Percentiles rank a stretch among this genome's conserved stretches.
Evolutionary conservation across 2,888 invertebrate species (phyloP).

Genomic region (Linhomoeus sp.): DNA sequence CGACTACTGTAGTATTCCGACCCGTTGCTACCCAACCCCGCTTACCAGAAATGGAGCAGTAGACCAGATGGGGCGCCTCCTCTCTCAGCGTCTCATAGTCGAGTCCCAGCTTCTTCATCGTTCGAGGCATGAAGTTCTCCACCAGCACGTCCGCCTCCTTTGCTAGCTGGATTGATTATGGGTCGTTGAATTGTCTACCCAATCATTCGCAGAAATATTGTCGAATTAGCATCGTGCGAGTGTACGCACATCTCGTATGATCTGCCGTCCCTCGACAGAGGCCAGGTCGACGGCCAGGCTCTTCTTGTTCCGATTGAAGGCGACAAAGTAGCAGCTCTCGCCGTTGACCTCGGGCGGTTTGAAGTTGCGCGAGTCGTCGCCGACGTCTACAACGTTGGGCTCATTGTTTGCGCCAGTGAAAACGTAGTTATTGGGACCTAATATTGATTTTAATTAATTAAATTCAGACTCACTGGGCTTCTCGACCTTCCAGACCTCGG

Average conservation of each 20-base stretch:
- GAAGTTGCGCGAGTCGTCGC: conserved; percentile 78
- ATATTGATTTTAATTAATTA: too few species aligned
- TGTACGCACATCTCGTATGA: too few species aligned
- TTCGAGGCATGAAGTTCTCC: not conserved
- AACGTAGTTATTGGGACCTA: too few species aligned
- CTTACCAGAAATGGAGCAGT: not conserved
- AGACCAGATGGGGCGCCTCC: not conserved
- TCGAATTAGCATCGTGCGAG: too few species aligned
- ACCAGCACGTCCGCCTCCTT: not conserved
- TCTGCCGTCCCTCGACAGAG: too few species aligned
- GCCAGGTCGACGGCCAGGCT: conserved; percentile 70
- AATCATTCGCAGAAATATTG: too few species aligned
- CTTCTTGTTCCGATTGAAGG: conserved; percentile 77
- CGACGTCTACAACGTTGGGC: conserved; percentile 30
- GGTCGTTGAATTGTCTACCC: too few species aligned
- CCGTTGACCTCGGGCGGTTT: conserved; percentile 53
- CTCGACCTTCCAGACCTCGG: conserved; percentile 78
- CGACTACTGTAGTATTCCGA: too few species aligned
- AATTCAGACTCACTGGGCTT: conserved; percentile 41
- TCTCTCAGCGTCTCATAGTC: not conserved
- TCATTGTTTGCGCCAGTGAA: too few species aligned
- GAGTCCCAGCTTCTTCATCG: not conserved
- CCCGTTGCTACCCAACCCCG: too few species aligned
- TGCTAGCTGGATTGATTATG: not conserved
- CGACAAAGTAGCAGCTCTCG: conserved; percentile 54